Percentiles rank a stretch among this genome's conserved stretches.
Conservation (phyloP, 2,113 vertebrate species). For the Penelope pileata region DNA sequence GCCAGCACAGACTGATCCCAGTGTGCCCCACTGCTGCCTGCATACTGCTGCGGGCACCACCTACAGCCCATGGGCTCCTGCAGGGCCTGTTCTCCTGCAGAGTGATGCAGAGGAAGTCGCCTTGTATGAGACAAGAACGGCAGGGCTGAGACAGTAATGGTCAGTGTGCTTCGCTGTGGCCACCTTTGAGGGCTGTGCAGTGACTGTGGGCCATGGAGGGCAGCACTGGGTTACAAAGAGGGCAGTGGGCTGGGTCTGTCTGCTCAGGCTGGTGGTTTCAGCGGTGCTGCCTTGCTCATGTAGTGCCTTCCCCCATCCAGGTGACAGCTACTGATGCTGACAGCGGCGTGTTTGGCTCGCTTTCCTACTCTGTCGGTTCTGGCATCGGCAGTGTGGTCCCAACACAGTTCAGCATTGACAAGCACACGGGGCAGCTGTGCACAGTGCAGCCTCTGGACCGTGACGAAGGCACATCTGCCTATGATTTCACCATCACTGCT, state of each 20-base stretch:
- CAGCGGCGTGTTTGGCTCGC: conserved; percentile 85
- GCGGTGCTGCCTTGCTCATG: neutral
- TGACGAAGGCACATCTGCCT: conserved; percentile 86
- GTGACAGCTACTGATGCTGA: conserved; percentile 93
- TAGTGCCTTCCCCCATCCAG: conserved; percentile 66
- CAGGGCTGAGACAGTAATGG: accelerated
- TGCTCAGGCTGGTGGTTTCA: neutral
- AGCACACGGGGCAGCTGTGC: conserved; percentile 89
- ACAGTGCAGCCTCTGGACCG: conserved; percentile 85
- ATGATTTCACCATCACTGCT: conserved; percentile 91
- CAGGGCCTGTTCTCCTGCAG: neutral
- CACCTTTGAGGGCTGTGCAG: neutral
- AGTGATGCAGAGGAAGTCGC: neutral
- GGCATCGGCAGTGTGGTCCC: conserved; percentile 79
- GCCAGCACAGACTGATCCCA: neutral
- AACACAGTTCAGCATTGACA: conserved; percentile 86
- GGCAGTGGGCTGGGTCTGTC: neutral
- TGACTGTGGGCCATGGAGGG: accelerated
- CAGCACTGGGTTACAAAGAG: neutral
- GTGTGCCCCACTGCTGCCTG: neutral
- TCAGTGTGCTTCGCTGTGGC: accelerated
- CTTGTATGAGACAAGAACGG: neutral
- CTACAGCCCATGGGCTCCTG: neutral
- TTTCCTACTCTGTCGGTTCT: conserved; percentile 90
- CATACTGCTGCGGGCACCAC: neutral